phyloP scores from a whole-genome alignment of 37 sponge, comb jelly and placozoan species.

The Spongilla lacustris region DNA sequence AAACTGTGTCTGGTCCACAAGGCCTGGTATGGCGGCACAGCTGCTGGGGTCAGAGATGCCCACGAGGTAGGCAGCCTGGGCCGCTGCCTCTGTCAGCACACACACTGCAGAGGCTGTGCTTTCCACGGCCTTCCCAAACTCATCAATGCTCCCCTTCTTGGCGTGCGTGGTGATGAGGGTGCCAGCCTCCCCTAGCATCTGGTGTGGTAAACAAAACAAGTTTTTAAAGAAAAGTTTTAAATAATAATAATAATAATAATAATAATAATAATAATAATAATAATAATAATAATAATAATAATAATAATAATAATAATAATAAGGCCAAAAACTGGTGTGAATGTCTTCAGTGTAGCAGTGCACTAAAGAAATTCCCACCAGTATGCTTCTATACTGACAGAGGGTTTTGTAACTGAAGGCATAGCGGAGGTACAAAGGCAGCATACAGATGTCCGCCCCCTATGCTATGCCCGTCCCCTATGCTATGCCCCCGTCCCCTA shows the following conservation, averaged over 20 bases:
- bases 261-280: too few relatives aligned
- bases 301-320: too few relatives aligned
- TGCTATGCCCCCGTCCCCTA: too few relatives aligned
- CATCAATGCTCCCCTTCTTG: constrained; percentile 67
- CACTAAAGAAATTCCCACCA: too few relatives aligned
- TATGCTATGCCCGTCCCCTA: too few relatives aligned
- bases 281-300: too few relatives aligned
- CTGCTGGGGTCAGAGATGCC: constrained; percentile 93
- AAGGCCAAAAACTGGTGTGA: too few relatives aligned
- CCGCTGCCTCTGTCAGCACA: constrained; percentile 71
- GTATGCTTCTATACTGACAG: too few relatives aligned
- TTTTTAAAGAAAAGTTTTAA: too few relatives aligned
- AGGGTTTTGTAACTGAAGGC: not conserved
- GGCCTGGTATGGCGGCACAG: constrained; percentile 84
- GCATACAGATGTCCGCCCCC: too few relatives aligned
- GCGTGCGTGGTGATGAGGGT: constrained; percentile 67
- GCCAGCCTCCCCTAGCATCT: constrained; percentile 76
- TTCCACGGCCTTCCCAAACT: constrained; percentile 70
- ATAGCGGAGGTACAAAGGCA: not conserved
- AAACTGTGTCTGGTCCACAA: constrained; percentile 87
- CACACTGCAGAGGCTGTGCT: constrained; percentile 69
- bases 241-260: not conserved
- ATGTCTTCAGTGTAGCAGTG: too few relatives aligned
- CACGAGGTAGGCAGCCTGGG: constrained; percentile 94
- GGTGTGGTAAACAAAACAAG: too few relatives aligned